Conservation (phyloP, 2,888 invertebrate genomes). For the Drymonia ruficornis region DNA sequence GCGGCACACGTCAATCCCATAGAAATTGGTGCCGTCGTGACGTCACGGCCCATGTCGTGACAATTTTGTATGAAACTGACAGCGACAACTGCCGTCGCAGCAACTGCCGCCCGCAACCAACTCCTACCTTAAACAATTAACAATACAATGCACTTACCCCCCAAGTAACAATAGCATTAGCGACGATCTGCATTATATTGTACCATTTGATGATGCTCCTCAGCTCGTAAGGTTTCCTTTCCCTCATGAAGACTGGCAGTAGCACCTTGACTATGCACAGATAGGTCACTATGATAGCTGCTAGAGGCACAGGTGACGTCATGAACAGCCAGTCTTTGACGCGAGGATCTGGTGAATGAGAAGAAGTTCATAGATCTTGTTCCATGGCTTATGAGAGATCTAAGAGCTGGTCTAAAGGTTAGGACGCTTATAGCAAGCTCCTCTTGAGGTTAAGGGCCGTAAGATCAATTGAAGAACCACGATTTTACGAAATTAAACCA, state of each 20-base stretch:
- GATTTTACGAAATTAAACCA: too few relatives aligned
- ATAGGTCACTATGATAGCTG: slow-evolving; percentile 80
- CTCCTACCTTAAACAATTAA: not conserved
- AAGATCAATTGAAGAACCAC: too few relatives aligned
- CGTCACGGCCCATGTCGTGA: too few relatives aligned
- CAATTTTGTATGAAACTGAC: too few relatives aligned
- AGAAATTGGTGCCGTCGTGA: too few relatives aligned
- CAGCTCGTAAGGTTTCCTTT: slow-evolving; percentile 87
- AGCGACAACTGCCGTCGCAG: too few relatives aligned
- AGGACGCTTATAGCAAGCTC: too few relatives aligned
- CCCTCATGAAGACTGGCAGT: slow-evolving; percentile 88
- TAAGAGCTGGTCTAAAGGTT: too few relatives aligned
- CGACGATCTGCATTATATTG: slow-evolving; percentile 91
- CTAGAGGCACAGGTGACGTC: slow-evolving; percentile 83
- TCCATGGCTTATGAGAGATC: too few relatives aligned
- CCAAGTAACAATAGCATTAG: slow-evolving; percentile 87
- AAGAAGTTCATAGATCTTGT: not conserved
- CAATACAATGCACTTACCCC: slow-evolving; percentile 84
- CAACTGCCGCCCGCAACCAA: too few relatives aligned
- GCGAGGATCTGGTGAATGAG: slow-evolving; percentile 75
- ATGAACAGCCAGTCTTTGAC: slow-evolving; percentile 87
- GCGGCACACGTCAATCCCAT: too few relatives aligned
- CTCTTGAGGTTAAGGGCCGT: too few relatives aligned
- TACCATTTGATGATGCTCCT: slow-evolving; percentile 88
- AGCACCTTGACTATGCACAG: slow-evolving; percentile 82